Conservation (phyloP, 2,797 vertebrate genomes). For the Masticophis lateralis region DNA sequence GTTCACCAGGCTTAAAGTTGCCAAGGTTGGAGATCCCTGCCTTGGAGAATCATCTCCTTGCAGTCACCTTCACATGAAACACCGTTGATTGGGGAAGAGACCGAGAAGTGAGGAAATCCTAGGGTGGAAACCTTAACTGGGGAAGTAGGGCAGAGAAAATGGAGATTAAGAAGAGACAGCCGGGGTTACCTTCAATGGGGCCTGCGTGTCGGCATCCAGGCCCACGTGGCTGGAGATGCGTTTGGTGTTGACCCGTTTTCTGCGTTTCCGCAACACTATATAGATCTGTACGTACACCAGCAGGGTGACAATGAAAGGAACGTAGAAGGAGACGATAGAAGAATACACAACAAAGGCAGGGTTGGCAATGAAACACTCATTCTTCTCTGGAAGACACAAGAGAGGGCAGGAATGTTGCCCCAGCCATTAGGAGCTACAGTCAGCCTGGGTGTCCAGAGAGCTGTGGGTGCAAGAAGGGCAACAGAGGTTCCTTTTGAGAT, state of each 20-base stretch:
- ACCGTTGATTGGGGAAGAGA: fast-evolving
- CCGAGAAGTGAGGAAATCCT: fast-evolving
- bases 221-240: conserved; percentile 72
- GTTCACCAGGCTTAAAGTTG: too few species aligned
- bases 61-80: fast-evolving
- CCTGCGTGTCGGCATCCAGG: conserved; percentile 69
- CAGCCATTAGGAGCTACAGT: neutral
- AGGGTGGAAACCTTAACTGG: neutral
- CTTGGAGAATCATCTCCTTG: neutral
- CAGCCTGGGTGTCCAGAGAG: neutral
- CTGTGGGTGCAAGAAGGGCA: neutral
- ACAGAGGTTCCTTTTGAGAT: too few species aligned
- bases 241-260: conserved; percentile 95
- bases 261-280: conserved; percentile 87
- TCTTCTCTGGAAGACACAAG: conserved; percentile 80
- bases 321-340: conserved; percentile 98
- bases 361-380: conserved; percentile 93
- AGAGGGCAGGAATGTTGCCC: neutral
- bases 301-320: conserved; percentile 98
- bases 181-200: conserved; percentile 83
- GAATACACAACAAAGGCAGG: conserved; percentile 98
- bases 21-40: too few species aligned
- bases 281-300: conserved; percentile 99
- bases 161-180: neutral
- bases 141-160: neutral